A percentile compares a stretch with the other conserved stretches of the same genome.
Evolutionary conservation across 2,888 invertebrate species (phyloP).

Genomic region (Agonopterix subpropinquella): DNA sequence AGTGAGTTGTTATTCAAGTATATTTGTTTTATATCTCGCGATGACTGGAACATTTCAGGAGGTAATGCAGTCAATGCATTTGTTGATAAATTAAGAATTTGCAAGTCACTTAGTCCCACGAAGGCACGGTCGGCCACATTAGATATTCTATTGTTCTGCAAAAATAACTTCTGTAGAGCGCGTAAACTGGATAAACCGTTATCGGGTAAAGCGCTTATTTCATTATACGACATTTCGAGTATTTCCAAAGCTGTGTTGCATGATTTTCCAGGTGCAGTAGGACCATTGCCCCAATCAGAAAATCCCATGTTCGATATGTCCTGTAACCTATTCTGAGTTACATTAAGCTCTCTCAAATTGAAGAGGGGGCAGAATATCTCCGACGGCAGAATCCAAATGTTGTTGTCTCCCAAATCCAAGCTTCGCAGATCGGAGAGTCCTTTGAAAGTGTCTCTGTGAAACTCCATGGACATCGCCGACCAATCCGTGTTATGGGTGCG

Average conservation of each 20-base stretch:
- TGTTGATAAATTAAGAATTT: slow-evolving; percentile 85
- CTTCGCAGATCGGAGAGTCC: slow-evolving; percentile 80
- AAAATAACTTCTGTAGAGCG: slow-evolving; percentile 79
- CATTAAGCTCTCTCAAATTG: slow-evolving; percentile 80
- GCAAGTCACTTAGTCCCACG: slow-evolving; percentile 80
- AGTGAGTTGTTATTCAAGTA: slow-evolving; percentile 87
- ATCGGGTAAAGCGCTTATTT: slow-evolving; percentile 81
- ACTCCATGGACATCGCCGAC: slow-evolving; percentile 86
- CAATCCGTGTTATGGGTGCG: slow-evolving; percentile 87
- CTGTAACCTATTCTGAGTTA: slow-evolving; percentile 86
- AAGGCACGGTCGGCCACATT: slow-evolving; percentile 85
- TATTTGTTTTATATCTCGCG: slow-evolving; percentile 82
- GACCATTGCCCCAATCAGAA: slow-evolving; percentile 82
- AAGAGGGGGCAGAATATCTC: slow-evolving; percentile 84
- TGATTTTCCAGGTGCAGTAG: slow-evolving; percentile 79
- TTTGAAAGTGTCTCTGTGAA: slow-evolving; percentile 82
- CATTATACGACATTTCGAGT: slow-evolving; percentile 84
- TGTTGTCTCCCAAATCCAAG: slow-evolving; percentile 84
- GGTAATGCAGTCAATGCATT: slow-evolving; percentile 86
- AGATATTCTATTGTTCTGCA: slow-evolving; percentile 86
- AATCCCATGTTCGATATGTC: slow-evolving; percentile 85
- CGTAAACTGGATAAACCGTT: slow-evolving; percentile 82
- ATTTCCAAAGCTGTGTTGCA: slow-evolving; percentile 82
- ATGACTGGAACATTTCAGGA: slow-evolving; percentile 84
- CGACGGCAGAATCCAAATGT: slow-evolving; percentile 84